Conservation (phyloP, 2,888 invertebrate species). For the Cheilosia pagana region DNA sequence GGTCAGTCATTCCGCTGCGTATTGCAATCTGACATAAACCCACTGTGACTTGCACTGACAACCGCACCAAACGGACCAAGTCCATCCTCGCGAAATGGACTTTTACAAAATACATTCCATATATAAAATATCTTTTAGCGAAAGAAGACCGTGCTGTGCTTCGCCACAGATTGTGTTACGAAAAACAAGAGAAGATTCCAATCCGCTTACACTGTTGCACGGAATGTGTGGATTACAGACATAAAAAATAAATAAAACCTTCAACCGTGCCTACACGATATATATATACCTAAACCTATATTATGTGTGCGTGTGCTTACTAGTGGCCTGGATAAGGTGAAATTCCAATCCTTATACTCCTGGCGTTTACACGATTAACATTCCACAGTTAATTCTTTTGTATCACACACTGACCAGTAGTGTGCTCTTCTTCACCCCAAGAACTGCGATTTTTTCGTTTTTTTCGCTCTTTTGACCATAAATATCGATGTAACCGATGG, state of each 20-base stretch:
- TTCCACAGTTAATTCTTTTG: constrained; percentile 68
- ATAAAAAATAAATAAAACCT: constrained; percentile 36
- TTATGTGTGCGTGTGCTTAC: too few relatives aligned
- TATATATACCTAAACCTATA: neutral
- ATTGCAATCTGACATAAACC: constrained; percentile 52
- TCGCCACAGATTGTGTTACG: constrained; percentile 15
- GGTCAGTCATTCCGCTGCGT: constrained; percentile 35
- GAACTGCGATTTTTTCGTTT: constrained; percentile 17
- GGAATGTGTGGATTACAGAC: constrained; percentile 70
- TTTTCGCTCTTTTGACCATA: constrained; percentile 22
- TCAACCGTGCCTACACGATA: constrained; percentile 17
- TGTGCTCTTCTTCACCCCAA: neutral
- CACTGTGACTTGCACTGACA: constrained; percentile 8
- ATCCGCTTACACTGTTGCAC: constrained; percentile 60
- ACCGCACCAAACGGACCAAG: constrained; percentile 13
- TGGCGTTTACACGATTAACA: constrained; percentile 72
- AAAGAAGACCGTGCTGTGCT: constrained; percentile 19
- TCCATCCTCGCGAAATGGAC: constrained; percentile 26
- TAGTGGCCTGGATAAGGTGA: constrained; percentile 64
- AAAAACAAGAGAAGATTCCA: constrained; percentile 49
- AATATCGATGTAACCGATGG: constrained; percentile 53
- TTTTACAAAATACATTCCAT: constrained; percentile 58
- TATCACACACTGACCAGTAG: neutral
- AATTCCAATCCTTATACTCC: constrained; percentile 73
- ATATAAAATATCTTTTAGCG: neutral